These are phyloP conservation scores for Siniperca undulata DNA, from an alignment of 2,797 vertebrate species.

Conservation along the genomic window DNA sequence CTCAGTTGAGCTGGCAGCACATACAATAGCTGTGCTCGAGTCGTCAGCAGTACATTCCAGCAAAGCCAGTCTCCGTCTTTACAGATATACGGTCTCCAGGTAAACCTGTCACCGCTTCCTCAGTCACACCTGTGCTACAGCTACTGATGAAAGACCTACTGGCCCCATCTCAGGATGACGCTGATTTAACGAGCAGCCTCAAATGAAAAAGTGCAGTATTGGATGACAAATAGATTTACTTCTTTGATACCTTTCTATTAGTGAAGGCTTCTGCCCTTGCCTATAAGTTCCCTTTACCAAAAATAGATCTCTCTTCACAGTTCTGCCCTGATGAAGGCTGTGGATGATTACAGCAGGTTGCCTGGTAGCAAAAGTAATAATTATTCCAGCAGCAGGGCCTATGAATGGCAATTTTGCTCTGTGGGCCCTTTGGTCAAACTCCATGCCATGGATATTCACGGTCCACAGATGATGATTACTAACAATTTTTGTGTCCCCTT, in stretches of 20 bases:
- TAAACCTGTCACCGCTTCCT: constrained; percentile 16
- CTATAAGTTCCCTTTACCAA: background rate
- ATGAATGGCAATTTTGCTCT: background rate
- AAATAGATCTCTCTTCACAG: constrained; percentile 19
- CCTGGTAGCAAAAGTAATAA: background rate
- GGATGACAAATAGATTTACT: constrained; percentile 36
- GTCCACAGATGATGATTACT: background rate
- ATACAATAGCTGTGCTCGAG: constrained; percentile 16
- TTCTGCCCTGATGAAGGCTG: constrained; percentile 1
- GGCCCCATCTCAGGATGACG: constrained; percentile 24
- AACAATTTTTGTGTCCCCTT: background rate
- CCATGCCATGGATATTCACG: background rate
- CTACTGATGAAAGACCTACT: constrained; percentile 38
- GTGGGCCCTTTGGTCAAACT: background rate
- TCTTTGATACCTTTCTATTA: background rate
- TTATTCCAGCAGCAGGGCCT: constrained; percentile 9
- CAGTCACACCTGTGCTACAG: constrained; percentile 21
- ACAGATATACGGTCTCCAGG: constrained; percentile 14
- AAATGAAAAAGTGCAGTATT: constrained; percentile 31
- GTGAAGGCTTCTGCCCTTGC: background rate
- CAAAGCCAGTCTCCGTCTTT: constrained; percentile 26
- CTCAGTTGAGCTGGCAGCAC: constrained; percentile 8
- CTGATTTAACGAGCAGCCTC: constrained; percentile 39
- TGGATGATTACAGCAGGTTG: constrained; percentile 14
- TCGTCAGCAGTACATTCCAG: constrained; percentile 13